Evolutionary conservation across 2,888 invertebrate species (phyloP), one percentile per base, ranked within the genome.

Genomic region (Zeuzera pyrina): DNA sequence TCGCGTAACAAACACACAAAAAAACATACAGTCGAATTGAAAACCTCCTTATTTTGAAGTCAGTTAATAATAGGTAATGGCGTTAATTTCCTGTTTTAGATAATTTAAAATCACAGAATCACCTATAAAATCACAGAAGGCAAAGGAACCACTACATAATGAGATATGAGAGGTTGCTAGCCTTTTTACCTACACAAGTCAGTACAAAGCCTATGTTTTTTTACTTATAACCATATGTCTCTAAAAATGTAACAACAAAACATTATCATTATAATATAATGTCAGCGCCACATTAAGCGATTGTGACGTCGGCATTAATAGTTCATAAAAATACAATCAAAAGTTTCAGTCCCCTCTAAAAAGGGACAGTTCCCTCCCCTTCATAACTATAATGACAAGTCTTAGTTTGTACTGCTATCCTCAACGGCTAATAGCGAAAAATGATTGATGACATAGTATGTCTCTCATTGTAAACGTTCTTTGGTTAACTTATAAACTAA

Each of bases 401-500:
- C n/a, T 12, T 25, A 25, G 12, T 12, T 5, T 25, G 4, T 3
- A 11, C 3, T 25, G 12, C 11, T 12, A 7, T 8, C 19, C 19
- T 19, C 8, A 21, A 19, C 19, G 8, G 19, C 2, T 19, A 7
- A 33, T 28, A 15, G 25, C 15, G 25, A 31, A 31, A n/a, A 31
- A 25, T 16, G n/a, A 16, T 31, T 16, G 13, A 6, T 2, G 24
- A 15, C 16, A 24, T 21, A 31, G 25, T 31, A 31, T 25, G 25
- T 16, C 25, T 31, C 16, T 31, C 30, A 31, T 25, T 11, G 11
- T 15, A 2, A 16, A 12, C 15, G 8, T 12, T 16, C 10, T 14
- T 3, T 28, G 28, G 19, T 12, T 34, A 19, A 26, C 29, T 34
- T 34, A 26, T 22, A n/a, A 28, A 28, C 28, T 28, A 28, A n/a